phyloP scores from a whole-genome alignment of 2,888 invertebrate species.

The Branchellion lobata region DNA sequence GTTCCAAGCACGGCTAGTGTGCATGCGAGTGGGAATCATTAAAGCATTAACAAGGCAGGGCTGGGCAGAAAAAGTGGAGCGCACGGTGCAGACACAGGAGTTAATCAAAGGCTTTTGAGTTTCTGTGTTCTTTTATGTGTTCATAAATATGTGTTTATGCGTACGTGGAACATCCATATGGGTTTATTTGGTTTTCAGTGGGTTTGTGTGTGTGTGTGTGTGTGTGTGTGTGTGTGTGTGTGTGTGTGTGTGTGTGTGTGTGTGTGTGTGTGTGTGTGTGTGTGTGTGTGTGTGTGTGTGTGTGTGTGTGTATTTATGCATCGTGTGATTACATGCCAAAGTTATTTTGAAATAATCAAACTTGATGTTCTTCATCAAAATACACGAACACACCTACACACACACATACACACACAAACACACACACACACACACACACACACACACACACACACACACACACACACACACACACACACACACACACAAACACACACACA shows the following conservation, averaged over 20 bases:
- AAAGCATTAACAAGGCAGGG: no score
- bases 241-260: constrained; percentile 20
- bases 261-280: constrained; percentile 15
- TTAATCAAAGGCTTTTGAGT: no score
- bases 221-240: constrained; percentile 25
- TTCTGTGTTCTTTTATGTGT: neutral
- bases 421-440: constrained; percentile 36
- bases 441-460: constrained; percentile 33
- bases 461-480: constrained; percentile 43
- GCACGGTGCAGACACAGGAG: no score
- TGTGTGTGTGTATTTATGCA: constrained; percentile 4
- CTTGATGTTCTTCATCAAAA: neutral
- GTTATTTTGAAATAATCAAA: no score
- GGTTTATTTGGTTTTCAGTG: neutral
- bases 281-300: constrained; percentile 27
- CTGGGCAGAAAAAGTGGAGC: no score
- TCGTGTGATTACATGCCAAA: no score
- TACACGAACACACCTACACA: constrained; percentile 29
- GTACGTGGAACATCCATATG: neutral
- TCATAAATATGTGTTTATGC: neutral
- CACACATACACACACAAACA: constrained; percentile 21
- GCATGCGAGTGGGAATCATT: no score
- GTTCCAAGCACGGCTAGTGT: no score
- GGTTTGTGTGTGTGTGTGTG: constrained; percentile 19
- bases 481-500: constrained; percentile 41